phyloP scores from a whole-genome alignment of 2,113 vertebrate genomes.

The Fulica atra region DNA sequence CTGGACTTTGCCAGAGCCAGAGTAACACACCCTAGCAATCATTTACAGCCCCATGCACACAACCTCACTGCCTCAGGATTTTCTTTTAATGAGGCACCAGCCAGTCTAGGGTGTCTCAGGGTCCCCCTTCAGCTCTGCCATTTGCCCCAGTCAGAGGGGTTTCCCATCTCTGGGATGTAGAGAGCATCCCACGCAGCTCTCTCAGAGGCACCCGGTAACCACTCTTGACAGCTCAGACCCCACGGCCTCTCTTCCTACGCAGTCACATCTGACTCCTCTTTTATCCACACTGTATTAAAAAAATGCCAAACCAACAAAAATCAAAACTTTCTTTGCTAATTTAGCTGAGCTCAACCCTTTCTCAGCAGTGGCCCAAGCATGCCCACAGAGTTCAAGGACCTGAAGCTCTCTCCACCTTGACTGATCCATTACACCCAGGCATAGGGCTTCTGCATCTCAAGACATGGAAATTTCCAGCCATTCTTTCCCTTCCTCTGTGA shows the following conservation, averaged over 20 bases:
- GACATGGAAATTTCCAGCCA: slow-evolving; percentile 38
- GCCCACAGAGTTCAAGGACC: neutral
- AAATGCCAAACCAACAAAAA: neutral
- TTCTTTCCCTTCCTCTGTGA: neutral
- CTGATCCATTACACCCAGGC: neutral
- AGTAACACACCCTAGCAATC: neutral
- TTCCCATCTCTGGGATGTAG: neutral
- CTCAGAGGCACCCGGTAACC: neutral
- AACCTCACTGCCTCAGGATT: neutral
- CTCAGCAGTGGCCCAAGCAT: neutral
- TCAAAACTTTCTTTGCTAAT: neutral
- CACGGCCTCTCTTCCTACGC: neutral
- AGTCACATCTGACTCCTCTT: neutral
- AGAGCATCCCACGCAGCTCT: neutral
- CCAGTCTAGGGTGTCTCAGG: fast-evolving
- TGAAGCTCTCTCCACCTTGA: neutral
- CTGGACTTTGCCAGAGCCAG: neutral
- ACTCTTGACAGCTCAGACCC: neutral
- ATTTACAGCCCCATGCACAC: neutral
- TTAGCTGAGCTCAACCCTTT: neutral
- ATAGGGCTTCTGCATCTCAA: neutral
- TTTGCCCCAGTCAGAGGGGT: neutral
- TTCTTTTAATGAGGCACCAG: neutral
- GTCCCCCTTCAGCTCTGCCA: neutral
- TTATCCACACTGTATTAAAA: neutral